phyloP scores from a whole-genome alignment of 1,140 invertebrate genomes.

The Ceratina australensis region DNA sequence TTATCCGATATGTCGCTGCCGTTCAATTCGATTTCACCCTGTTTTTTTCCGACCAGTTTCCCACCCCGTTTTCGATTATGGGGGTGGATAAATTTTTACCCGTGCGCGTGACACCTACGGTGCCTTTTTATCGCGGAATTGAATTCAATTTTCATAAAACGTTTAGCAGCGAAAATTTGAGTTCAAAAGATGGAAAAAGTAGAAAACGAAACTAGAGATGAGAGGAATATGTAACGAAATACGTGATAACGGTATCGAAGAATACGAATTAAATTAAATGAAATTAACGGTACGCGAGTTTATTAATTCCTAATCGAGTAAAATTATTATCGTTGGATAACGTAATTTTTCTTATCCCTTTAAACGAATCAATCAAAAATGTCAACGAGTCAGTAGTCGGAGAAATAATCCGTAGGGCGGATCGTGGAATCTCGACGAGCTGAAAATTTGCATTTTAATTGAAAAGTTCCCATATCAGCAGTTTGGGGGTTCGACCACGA shows the following conservation, averaged over 20 bases:
- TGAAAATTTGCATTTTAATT: conserved; percentile 41
- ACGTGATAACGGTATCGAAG: too few species aligned
- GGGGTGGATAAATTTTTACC: conserved; percentile 10
- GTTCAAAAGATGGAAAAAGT: not conserved
- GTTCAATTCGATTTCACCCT: conserved; percentile 44
- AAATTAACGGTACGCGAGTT: too few species aligned
- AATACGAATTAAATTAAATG: too few species aligned
- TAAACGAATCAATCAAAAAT: conserved; percentile 3
- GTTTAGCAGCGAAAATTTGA: not conserved
- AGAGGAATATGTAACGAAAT: not conserved
- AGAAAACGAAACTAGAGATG: not conserved
- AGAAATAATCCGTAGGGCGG: not conserved
- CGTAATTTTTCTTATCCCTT: not conserved
- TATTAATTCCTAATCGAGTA: too few species aligned
- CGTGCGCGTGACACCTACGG: not conserved
- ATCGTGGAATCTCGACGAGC: not conserved
- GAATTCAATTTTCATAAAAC: not conserved
- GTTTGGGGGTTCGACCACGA: conserved; percentile 20
- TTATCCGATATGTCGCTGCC: conserved; percentile 41
- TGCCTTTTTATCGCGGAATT: too few species aligned
- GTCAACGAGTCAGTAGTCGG: not conserved
- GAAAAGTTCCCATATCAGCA: conserved; percentile 27
- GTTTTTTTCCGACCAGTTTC: conserved; percentile 37
- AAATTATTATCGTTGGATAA: not conserved
- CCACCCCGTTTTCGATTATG: not conserved